Evolutionary conservation across 92 coral and sea anemone species (phyloP).

Genomic region (Bergia sp.): DNA sequence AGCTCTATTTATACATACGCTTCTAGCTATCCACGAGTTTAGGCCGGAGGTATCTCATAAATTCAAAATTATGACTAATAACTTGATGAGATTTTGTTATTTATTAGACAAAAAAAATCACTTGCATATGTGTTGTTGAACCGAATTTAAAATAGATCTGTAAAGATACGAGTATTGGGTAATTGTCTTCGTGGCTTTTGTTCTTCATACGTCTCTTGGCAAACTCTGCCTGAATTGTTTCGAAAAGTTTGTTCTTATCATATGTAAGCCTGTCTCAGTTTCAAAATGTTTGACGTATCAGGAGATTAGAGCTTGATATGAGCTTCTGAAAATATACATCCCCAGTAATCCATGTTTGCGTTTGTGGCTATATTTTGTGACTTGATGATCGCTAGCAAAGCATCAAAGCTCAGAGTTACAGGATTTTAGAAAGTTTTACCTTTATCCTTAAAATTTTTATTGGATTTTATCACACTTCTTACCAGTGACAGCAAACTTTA

Average conservation of each 20-base stretch:
- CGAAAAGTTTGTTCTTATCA: not conserved
- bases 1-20: not conserved
- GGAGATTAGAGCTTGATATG: not conserved
- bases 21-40: constrained; percentile 4
- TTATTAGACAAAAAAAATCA: not conserved
- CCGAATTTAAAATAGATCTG: not conserved
- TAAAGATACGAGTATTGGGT: no score
- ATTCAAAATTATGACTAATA: not conserved
- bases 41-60: constrained; percentile 23
- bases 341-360: not conserved
- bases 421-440: no score
- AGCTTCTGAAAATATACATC: no score
- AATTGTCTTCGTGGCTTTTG: not conserved
- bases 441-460: no score
- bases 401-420: no score
- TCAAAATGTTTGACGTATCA: not conserved
- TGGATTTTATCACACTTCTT: no score
- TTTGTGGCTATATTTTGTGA: not conserved
- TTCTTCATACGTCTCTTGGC: not conserved
- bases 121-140: not conserved
- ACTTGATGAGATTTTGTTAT: constrained; percentile 3
- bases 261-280: no score
- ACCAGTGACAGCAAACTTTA: no score
- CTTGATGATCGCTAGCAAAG: not conserved
- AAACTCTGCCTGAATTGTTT: not conserved